Conservation (phyloP, 2,113 vertebrate species). For the Anolis carolinensis region DNA sequence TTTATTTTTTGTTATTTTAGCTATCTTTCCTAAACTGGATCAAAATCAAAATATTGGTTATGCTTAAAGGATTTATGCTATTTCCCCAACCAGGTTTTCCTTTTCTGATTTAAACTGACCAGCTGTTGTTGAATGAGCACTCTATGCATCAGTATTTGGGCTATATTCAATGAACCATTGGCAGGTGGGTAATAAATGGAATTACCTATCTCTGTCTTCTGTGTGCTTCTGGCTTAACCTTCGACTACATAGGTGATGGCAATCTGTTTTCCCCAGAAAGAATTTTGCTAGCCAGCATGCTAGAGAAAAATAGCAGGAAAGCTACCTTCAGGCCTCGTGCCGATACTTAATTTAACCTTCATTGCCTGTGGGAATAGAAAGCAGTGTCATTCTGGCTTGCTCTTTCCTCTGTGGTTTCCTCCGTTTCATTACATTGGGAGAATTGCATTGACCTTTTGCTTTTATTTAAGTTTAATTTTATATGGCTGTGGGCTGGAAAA, state of each 20-base stretch:
- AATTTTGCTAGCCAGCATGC: not conserved
- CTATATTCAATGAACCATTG: constrained; percentile 11
- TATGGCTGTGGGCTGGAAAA: constrained; percentile 33
- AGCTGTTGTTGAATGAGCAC: not conserved
- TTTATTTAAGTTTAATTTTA: constrained; percentile 52
- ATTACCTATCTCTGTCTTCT: not conserved
- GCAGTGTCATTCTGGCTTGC: not conserved
- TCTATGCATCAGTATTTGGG: constrained; percentile 16
- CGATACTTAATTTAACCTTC: constrained; percentile 5
- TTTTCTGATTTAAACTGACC: constrained; percentile 14
- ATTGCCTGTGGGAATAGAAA: constrained; percentile 36
- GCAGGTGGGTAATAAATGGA: not conserved
- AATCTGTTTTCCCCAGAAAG: constrained; percentile 20
- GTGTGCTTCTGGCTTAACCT: constrained; percentile 20
- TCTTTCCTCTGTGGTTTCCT: constrained; percentile 29
- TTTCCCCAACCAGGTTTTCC: not conserved
- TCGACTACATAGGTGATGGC: not conserved
- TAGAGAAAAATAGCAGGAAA: constrained; percentile 22
- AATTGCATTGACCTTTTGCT: constrained; percentile 38
- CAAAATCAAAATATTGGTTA: not conserved
- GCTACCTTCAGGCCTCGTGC: not conserved
- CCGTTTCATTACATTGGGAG: constrained; percentile 28
- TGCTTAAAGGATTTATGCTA: not conserved
- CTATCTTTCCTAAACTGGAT: not conserved
- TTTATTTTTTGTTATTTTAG: not conserved